phyloP scores from a whole-genome alignment of 1,140 invertebrate genomes.

The Globodera ellingtonae region DNA sequence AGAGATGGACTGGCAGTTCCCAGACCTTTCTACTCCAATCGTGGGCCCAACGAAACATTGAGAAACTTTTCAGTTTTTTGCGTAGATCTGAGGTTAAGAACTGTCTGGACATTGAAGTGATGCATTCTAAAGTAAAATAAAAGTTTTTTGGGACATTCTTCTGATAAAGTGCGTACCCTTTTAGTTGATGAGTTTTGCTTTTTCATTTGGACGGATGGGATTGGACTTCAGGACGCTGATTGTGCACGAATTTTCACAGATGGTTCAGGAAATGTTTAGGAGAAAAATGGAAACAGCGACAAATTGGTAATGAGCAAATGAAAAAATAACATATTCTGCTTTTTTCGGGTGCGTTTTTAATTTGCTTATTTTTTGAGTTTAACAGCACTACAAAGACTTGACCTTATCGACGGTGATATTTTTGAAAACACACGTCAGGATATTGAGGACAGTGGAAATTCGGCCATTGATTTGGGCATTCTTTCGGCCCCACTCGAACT shows the following conservation, averaged over 20 bases:
- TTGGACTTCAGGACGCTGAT: constrained; percentile 60
- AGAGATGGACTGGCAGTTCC: constrained; percentile 60
- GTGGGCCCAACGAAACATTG: constrained; percentile 59
- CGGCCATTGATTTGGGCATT: constrained; percentile 33
- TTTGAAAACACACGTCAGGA: constrained; percentile 54
- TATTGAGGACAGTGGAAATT: constrained; percentile 32
- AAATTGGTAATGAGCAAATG: constrained; percentile 22
- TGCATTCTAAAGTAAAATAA: constrained; percentile 22
- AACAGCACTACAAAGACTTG: constrained; percentile 35
- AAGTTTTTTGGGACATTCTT: not conserved
- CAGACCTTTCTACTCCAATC: constrained; percentile 59
- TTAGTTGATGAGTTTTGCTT: constrained; percentile 62
- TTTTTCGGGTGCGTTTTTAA: not conserved
- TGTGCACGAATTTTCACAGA: constrained; percentile 45
- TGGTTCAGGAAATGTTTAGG: constrained; percentile 51
- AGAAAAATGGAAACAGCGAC: constrained; percentile 42
- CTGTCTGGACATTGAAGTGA: constrained; percentile 46
- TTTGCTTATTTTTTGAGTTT: constrained; percentile 39
- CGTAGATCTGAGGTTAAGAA: constrained; percentile 37
- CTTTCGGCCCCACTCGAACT: constrained; percentile 57
- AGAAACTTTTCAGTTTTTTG: constrained; percentile 44
- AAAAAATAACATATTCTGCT: not conserved
- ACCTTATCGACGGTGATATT: constrained; percentile 53
- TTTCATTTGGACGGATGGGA: constrained; percentile 64
- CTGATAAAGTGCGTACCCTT: not conserved